A percentile compares a stretch with the other conserved stretches of the same genome.
phyloP scores from a whole-genome alignment of 1,140 invertebrate genomes.

The Drosophila navojoa region DNA sequence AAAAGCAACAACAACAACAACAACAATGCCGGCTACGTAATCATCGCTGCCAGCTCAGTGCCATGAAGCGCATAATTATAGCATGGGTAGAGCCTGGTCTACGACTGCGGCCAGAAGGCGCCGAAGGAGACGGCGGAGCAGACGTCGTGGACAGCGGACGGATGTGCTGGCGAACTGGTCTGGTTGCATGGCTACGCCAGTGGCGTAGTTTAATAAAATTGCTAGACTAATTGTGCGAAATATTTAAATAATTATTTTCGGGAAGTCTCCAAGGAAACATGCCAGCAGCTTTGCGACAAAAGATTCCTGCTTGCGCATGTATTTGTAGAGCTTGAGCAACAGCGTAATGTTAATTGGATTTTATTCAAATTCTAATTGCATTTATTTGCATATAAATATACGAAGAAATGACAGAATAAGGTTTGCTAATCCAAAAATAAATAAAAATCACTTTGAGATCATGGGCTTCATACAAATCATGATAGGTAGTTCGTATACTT shows the following conservation, averaged over 20 bases:
- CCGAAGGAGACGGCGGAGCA: background rate
- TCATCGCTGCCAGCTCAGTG: conserved; percentile 73
- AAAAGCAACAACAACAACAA: conserved; percentile 36
- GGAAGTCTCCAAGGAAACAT: background rate
- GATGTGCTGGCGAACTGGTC: conserved; percentile 39
- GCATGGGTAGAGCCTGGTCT: conserved; percentile 33
- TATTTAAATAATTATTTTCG: conserved; percentile 19
- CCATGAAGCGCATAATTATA: conserved; percentile 78
- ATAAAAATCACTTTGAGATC: no score
- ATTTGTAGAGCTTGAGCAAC: no score
- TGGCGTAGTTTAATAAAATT: conserved; percentile 27
- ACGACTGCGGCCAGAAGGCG: background rate
- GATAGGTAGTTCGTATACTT: no score
- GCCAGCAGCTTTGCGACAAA: background rate
- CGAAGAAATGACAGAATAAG: no score
- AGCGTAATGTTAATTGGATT: no score
- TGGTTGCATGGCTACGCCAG: conserved; percentile 41
- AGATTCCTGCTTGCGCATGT: background rate
- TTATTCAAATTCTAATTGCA: no score
- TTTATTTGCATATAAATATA: no score
- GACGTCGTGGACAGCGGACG: conserved; percentile 18
- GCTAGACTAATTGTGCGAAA: conserved; percentile 24
- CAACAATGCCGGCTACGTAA: conserved; percentile 66
- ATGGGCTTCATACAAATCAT: no score
- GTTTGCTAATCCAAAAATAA: no score